These are phyloP conservation scores for Molanna angustata DNA, from an alignment of 2,888 invertebrate genomes.

Conservation along the genomic window DNA sequence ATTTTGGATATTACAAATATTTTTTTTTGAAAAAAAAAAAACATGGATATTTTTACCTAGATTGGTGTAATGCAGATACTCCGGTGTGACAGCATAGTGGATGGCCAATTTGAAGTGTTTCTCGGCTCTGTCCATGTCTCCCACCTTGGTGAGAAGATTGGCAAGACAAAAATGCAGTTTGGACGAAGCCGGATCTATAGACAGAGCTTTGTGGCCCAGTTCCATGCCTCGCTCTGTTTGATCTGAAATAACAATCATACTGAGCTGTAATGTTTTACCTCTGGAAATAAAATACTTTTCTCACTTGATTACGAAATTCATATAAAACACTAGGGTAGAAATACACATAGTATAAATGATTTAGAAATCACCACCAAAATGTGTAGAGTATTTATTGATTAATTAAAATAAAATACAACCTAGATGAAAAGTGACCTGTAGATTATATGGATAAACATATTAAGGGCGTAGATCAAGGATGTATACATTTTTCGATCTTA, in stretches of 20 bases:
- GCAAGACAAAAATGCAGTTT: constrained; percentile 83
- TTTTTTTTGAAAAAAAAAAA: neutral
- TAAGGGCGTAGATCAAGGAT: too few relatives aligned
- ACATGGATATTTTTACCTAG: constrained; percentile 60
- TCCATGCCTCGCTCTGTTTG: constrained; percentile 67
- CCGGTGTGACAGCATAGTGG: constrained; percentile 57
- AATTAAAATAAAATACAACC: too few relatives aligned
- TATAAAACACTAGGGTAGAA: neutral
- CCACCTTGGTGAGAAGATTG: constrained; percentile 83
- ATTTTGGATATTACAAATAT: too few relatives aligned
- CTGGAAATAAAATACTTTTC: neutral
- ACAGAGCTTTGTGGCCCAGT: constrained; percentile 67
- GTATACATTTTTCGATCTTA: too few relatives aligned
- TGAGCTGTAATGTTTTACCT: too few relatives aligned
- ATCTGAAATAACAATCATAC: constrained; percentile 44
- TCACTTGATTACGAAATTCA: neutral
- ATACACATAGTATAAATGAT: neutral
- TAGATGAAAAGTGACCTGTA: too few relatives aligned
- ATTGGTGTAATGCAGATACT: constrained; percentile 85
- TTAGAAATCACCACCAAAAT: too few relatives aligned
- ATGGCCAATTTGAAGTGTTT: constrained; percentile 76
- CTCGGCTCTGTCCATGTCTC: constrained; percentile 77
- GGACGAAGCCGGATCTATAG: constrained; percentile 69
- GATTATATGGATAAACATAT: too few relatives aligned
- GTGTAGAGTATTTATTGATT: too few relatives aligned